Conservation (phyloP, 2,888 invertebrate species). For the Anoplius nigerrimus region DNA sequence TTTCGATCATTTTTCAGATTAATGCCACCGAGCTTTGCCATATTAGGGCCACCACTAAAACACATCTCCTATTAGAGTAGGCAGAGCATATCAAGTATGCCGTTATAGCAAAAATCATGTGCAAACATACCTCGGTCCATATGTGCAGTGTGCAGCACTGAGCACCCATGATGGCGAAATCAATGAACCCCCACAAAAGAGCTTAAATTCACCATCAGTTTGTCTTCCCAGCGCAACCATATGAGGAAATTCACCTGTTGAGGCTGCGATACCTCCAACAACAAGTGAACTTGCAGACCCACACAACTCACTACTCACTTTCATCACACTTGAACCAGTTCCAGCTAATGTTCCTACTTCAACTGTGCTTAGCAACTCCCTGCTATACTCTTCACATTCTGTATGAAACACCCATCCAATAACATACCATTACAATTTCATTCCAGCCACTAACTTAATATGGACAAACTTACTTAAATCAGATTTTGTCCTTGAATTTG, state of each 20-base stretch:
- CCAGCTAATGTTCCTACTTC: conserved; percentile 19
- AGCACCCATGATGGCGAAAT: conserved; percentile 56
- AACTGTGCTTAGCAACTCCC: conserved; percentile 16
- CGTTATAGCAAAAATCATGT: not conserved
- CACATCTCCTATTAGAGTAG: not conserved
- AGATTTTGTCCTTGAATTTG: conserved; percentile 27
- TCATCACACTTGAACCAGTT: not conserved
- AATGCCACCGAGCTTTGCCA: conserved; percentile 26
- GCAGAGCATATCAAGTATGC: too few species aligned
- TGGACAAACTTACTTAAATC: conserved; percentile 43
- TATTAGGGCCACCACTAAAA: conserved; percentile 40
- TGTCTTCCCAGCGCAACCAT: conserved; percentile 52
- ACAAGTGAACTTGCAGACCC: conserved; percentile 30
- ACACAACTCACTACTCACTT: conserved; percentile 20
- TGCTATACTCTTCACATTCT: conserved; percentile 47
- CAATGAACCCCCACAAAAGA: conserved; percentile 50
- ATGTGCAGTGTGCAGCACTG: conserved; percentile 59
- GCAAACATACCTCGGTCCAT: conserved; percentile 35
- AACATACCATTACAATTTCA: conserved; percentile 8
- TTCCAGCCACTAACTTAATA: not conserved
- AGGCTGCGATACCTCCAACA: conserved; percentile 42
- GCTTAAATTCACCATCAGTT: conserved; percentile 17
- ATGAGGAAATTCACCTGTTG: conserved; percentile 53
- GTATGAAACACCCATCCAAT: not conserved
- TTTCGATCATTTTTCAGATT: conserved; percentile 36